Conservation (phyloP, 2,113 vertebrate species). For the Phyllostomus discolor region DNA sequence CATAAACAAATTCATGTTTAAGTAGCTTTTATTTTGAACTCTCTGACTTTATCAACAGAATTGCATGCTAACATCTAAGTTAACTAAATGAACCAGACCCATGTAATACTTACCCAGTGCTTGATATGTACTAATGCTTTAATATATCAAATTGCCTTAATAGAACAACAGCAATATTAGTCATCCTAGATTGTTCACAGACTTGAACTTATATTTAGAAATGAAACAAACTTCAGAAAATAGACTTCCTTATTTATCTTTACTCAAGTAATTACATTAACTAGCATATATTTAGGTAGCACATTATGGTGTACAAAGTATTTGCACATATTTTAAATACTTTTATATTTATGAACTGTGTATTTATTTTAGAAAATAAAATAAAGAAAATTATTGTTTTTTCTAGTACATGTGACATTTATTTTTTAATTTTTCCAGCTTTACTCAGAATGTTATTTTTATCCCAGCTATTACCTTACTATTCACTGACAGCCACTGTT, state of each 20-base stretch:
- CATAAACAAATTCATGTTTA: not conserved
- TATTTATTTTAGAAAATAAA: not conserved
- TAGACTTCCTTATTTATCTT: not conserved
- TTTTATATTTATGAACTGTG: not conserved
- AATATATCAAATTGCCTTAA: not conserved
- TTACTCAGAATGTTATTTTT: not conserved
- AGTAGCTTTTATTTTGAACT: not conserved
- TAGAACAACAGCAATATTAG: not conserved
- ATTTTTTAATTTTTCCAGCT: not conserved
- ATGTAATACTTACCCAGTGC: not conserved
- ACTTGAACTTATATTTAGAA: not conserved
- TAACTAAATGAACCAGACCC: slow-evolving; percentile 36
- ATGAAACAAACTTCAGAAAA: not conserved
- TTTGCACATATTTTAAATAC: not conserved
- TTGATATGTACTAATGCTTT: not conserved
- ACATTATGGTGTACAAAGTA: not conserved
- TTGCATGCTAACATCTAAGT: slow-evolving; percentile 40
- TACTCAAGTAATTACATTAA: not conserved
- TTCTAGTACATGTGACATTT: not conserved
- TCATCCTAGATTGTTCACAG: not conserved
- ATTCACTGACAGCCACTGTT: not conserved
- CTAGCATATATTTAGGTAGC: not conserved
- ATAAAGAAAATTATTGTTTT: not conserved
- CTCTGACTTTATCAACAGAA: slow-evolving; percentile 45
- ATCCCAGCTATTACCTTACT: not conserved